Evolutionary conservation across 2,888 invertebrate genomes (phyloP), one percentile per base, ranked within the genome.

Genomic region (Parnassius orleans): DNA sequence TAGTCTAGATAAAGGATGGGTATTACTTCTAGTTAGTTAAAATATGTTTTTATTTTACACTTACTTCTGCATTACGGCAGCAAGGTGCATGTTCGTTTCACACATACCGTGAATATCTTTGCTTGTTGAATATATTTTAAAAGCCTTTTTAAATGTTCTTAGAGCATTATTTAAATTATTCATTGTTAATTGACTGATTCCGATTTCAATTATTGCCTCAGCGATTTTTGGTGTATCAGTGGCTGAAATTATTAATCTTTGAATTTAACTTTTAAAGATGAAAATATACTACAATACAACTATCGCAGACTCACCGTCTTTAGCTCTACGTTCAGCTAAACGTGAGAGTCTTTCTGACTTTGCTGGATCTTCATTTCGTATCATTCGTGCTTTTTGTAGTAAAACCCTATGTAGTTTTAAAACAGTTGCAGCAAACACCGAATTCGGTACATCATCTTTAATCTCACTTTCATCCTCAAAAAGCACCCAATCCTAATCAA

Each of bases 61-160:
- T 19, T 71, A 93, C 93, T 82, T 90, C 72, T 93, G 86, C 81
- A 92, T 87, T 0, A 93, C 93, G 60, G 92, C 86, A 3, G 93
- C 91, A 51, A 93, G 72, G 65, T 93, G 92, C 84, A 93, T 93
- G 71, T 81, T 84, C 0, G 90, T 86, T 68, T 92, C 90, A 64
- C 93, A 93, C 10, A 92, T 75, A 1, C 92, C 93, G 63, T 83
- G 80, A 1, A 86, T 71, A 60, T 90, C 83, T 1, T 83, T 76
- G 53, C 76, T 77, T 1, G 76, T 73, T 11, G 76, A 74, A 61
- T 92, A 81, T 44, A 93, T 89, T 61, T 80, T 77, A 48, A 88
- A 84, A 0, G 92, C 93, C 69, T 86, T 86, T 46, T 86, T 81
- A 61, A 93, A 92, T 1, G 92, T 90, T 66, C 84, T 86, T 61